Evolutionary conservation across 2,888 invertebrate genomes (phyloP), one percentile per base, ranked within the genome.

Genomic region (Tachystola acroxantha): DNA sequence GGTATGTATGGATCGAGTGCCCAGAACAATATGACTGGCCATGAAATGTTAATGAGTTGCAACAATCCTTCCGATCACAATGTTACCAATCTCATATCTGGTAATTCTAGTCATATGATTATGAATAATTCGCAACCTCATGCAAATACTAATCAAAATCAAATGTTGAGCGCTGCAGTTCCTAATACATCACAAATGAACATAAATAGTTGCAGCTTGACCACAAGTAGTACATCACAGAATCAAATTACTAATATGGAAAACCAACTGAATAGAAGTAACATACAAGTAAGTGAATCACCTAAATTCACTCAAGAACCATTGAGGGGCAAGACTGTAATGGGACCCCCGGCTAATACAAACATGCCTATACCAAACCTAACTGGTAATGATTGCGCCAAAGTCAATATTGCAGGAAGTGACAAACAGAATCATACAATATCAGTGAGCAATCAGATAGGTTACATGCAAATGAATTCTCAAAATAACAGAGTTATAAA

Each of bases 381-480:
- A 40, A 39, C 72, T n/a, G 78, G 52, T 40, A 77, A 63, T 45
- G 86, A 86, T 47, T 84, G 80, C 45, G 68, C 80, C 32, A 85
- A 86, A 68, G 72, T 77, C 5, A 84, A 74, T 47, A 72, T 79
- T 34, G 2, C 65, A 3, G 59, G 52, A 10, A 80, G 70, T 52
- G 85, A 86, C 26, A 86, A 86, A 43, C 76, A 69, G 50, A 82
- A 70, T 43, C 84, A 84, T 44, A 64, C 67, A 1, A 80, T 87
- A 50, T 71, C 85, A 13, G 77, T 84, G 3, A 82, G 62, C 49
- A 87, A 78, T 52, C 87, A 82, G 63, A 70, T 86, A 42, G 78
- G 81, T 36, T 88, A 76, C 40, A 76, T 88, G 69, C 80, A 84
- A 56, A 80, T 88, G 79, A 86, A 82, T 56, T 50, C 77, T 4